Evolutionary conservation across 2,113 vertebrate species (phyloP), one percentile per base, ranked within the genome.

Genomic region (Anolis carolinensis): DNA sequence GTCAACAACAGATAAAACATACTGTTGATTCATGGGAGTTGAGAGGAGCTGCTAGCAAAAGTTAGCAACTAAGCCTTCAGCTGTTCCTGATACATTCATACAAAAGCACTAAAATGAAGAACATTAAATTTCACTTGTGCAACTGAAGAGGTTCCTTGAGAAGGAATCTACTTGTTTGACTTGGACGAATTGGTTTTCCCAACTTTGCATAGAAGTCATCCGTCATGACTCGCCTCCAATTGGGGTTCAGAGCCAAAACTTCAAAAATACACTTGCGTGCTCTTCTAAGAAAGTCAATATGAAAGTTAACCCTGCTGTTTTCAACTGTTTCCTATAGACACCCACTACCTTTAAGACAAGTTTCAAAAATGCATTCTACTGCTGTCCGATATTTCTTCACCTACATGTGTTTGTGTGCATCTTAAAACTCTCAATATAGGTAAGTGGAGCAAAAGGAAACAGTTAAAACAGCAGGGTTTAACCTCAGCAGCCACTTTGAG

Each of bases 401-500:
- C 94, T 87, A 86, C 95, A 90, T 92, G 90, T 27, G 39, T 71
- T 9, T 81, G 50, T 67, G 85, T 78, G 20, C 89, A 50, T 80
- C 71, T 36, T 13, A 80, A 86, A 72, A 79, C 85, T 91, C 91
- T 89, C 91, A 90, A 82, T 81, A 93, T 86, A 92, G 93, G n/a
- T 20, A 83, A 85, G 63, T 0, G 63, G 76, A 44, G 1, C 27
- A 67, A 94, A 85, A 88, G 92, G 95, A 95, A 92, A 91, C 85
- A 95, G 32, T 89, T 95, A 88, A 88, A 85, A 95, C 23, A 97
- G 98, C 98, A 97, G 97, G 96, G 95, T 90, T 97, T 99, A 99
- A 97, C 98, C 98, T 99, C 99, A 99, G 98, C 99, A 99, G 82
- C 98, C 98, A 0, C 95, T 83, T 91, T 97, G 95, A 3, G 88